Evolutionary conservation across 2,888 invertebrate species (phyloP).

Genomic region (Oasisia sp.): DNA sequence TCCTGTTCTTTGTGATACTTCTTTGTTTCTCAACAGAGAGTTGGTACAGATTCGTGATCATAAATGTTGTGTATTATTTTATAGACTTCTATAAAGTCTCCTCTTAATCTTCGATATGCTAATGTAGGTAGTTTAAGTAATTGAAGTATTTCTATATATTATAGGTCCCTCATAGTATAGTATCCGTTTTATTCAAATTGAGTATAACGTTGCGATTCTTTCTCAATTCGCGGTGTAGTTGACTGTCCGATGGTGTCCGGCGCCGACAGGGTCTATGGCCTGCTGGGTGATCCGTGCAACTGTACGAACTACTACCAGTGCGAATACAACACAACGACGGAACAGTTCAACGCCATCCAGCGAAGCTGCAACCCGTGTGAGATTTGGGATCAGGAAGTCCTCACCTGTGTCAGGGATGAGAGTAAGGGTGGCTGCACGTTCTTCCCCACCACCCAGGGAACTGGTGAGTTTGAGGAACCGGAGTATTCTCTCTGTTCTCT

Average conservation of each 20-base stretch:
- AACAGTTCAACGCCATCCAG: not conserved
- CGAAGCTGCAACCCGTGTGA: slow-evolving; percentile 19
- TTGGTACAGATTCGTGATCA: too few relatives aligned
- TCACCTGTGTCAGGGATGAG: not conserved
- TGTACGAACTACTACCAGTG: slow-evolving; percentile 20
- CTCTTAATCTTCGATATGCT: too few relatives aligned
- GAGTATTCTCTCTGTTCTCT: too few relatives aligned
- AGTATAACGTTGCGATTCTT: not conserved
- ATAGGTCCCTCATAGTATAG: too few relatives aligned
- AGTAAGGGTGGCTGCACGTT: not conserved
- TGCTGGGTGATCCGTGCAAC: slow-evolving; percentile 14
- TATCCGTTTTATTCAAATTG: not conserved
- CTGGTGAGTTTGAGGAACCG: not conserved
- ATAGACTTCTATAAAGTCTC: too few relatives aligned
- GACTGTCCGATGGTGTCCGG: slow-evolving; percentile 8
- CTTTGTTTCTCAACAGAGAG: too few relatives aligned
- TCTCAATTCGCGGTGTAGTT: not conserved
- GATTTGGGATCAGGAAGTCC: not conserved
- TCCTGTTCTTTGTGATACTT: too few relatives aligned
- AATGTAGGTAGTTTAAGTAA: too few relatives aligned
- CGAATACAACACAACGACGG: slow-evolving; percentile 19
- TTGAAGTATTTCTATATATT: too few relatives aligned
- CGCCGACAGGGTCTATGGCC: slow-evolving; percentile 21
- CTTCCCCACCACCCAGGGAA: not conserved
- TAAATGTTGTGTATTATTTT: too few relatives aligned